Evolutionary conservation across 2,888 invertebrate genomes (phyloP).

Genomic region (Ectobius pallidus): DNA sequence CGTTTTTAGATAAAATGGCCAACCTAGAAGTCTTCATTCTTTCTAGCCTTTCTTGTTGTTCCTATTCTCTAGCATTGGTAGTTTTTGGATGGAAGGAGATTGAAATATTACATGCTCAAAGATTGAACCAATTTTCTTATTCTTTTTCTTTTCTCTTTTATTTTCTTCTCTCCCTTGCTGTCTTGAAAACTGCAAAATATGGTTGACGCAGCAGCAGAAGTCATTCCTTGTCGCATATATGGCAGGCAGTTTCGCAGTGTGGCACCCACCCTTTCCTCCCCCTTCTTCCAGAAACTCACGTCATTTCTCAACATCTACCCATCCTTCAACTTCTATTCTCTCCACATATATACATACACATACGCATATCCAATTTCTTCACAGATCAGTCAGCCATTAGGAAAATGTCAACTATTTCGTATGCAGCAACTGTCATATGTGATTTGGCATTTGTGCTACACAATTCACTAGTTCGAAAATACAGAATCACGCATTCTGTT

Average conservation of each 20-base stretch:
- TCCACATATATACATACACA: too few relatives aligned
- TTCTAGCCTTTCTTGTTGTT: neutral
- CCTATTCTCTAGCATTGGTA: constrained; percentile 4
- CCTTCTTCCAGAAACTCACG: neutral
- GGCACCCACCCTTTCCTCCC: neutral
- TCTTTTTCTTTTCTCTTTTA: neutral
- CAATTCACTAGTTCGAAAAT: too few relatives aligned
- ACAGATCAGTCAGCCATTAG: too few relatives aligned
- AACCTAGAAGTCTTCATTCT: neutral
- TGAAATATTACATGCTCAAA: constrained; percentile 39
- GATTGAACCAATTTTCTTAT: constrained; percentile 41
- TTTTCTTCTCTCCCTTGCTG: neutral
- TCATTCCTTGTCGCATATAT: constrained; percentile 36
- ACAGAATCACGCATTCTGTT: too few relatives aligned
- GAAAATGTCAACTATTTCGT: too few relatives aligned
- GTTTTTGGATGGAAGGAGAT: constrained; percentile 31
- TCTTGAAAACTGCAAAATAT: constrained; percentile 32
- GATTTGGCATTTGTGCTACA: too few relatives aligned
- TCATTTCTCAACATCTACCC: constrained; percentile 1
- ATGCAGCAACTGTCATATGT: too few relatives aligned
- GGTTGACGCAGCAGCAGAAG: constrained; percentile 36
- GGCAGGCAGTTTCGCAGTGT: neutral
- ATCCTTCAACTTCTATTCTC: constrained; percentile 2
- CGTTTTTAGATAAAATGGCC: neutral
- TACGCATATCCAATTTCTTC: too few relatives aligned